Base-by-base conservation (phyloP, 2,797 vertebrate genomes). In the Sebastiscus albofasciatus region DNA sequence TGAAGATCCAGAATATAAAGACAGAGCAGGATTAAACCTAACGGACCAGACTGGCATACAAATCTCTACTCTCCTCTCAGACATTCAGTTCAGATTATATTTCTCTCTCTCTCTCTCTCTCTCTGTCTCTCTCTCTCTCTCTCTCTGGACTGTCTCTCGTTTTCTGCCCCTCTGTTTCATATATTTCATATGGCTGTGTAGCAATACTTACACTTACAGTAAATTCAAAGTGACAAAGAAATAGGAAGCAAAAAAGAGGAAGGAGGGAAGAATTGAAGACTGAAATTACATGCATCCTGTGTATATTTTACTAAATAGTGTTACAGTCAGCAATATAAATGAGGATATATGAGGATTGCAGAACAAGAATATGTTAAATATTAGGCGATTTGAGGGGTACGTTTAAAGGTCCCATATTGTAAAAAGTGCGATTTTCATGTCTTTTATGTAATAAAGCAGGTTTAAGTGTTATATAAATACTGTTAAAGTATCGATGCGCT, bases 1-100 rank as follows among this genome's bases (percentile, higher is more conserved):
- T 56, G 56, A 92, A 92, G 85, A 90, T 83, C 56, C 65, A 65
- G 55, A 89, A 87, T 82, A 90, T 87, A 87, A 87, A 93, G 78
- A 87, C 84, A 85, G 80, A 78, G 80, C 79, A 62, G 89, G 88
- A 90, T 90, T 91, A 92, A 90, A 90, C 49, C 58, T 54, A 72
- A 79, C 34, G 4, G 80, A 75, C 80, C 84, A 87, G 67, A 72
- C 42, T 64, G 82, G 64, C 77, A 86, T 52, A 60, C 59, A 85
- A 80, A 70, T 70, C 69, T 83, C 73, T 31, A 62, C 75, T 88
- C 88, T 87, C 31, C 76, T 74, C 33, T 72, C 76, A 71, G 42
- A 24, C 70, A 61, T 87, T 82, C 80, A 85, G 31, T 76, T 71
- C 33, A 89, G 84, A 87, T 85, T 82, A 81, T 89, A 33, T 55